Evolutionary conservation across 2,888 invertebrate species (phyloP), one percentile per base, ranked within the genome.

Genomic region (Hedychridium roseum): DNA sequence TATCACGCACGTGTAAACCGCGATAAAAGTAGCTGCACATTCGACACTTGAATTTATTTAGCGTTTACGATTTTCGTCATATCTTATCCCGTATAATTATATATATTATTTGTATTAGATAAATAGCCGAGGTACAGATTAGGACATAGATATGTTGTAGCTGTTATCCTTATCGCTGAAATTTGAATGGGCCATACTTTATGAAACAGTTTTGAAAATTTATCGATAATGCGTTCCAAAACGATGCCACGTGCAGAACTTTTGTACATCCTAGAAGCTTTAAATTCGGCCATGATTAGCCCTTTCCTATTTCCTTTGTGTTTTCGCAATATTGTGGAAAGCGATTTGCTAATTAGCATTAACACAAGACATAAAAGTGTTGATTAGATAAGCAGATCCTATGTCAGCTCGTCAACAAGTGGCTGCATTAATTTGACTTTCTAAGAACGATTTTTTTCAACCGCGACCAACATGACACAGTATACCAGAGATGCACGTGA

Each of bases 21-120:
- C 42, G 42, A 52, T 47, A 43, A 43, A 46, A 54, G 36, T 39
- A 31, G 35, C 35, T 42, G 37, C 36, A 6, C 44, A 41, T 41
- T n/a, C 21, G 17, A 43, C 41, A 43, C 31, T 40, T 37, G 20
- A 26, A 38, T 32, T 11, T n/a, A 41, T 31, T 41, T 18, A 18
- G 38, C 31, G 20, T 39, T 20, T 39, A 43, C 15, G 43, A 47
- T 47, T 43, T 44, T 34, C 31, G 21, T 12, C 37, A 14, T 52
- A 53, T 44, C 48, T 48, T 48, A 48, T 50, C 43, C 42, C 23
- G 27, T 23, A n/a, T n/a, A 50, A 41, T 46, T 54, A 43, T 34
- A 28, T 31, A 46, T 40, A 45, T 39, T 45, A 43, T 38, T 43
- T 35, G 27, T 40, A 41, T 31, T 42, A 30, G 54, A 42, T 34